Evolutionary conservation across 2,113 vertebrate genomes (phyloP).

Genomic region (Rhea americana): DNA sequence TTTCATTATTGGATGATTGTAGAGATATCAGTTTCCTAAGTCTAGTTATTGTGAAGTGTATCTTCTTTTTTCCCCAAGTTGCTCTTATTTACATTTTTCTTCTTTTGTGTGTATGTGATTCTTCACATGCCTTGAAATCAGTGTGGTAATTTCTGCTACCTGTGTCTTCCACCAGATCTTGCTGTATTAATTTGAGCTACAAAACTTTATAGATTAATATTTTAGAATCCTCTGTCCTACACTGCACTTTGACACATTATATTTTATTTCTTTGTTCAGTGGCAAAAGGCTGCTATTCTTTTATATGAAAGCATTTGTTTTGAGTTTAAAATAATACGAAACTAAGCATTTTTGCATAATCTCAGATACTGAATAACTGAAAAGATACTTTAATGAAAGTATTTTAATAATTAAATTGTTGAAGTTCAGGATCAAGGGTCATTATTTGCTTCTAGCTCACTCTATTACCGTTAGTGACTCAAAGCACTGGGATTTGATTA

Average conservation of each 20-base stretch:
- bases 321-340: not conserved
- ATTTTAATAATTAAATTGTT: conserved; percentile 3
- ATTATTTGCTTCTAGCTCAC: not conserved
- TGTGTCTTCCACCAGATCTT: not conserved
- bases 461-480: not conserved
- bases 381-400: not conserved
- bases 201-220: not conserved
- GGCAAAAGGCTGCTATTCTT: not conserved
- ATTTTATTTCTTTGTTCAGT: not conserved
- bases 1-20: not conserved
- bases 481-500: not conserved
- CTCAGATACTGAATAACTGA: not conserved
- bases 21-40: not conserved
- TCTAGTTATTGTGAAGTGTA: not conserved
- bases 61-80: not conserved
- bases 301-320: not conserved
- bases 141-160: not conserved
- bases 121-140: not conserved
- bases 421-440: not conserved
- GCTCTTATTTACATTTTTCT: not conserved
- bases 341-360: not conserved
- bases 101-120: not conserved
- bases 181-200: not conserved
- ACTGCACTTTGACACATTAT: not conserved
- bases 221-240: not conserved